phyloP scores from a whole-genome alignment of 2,113 vertebrate genomes.

The Neotoma lepida region DNA sequence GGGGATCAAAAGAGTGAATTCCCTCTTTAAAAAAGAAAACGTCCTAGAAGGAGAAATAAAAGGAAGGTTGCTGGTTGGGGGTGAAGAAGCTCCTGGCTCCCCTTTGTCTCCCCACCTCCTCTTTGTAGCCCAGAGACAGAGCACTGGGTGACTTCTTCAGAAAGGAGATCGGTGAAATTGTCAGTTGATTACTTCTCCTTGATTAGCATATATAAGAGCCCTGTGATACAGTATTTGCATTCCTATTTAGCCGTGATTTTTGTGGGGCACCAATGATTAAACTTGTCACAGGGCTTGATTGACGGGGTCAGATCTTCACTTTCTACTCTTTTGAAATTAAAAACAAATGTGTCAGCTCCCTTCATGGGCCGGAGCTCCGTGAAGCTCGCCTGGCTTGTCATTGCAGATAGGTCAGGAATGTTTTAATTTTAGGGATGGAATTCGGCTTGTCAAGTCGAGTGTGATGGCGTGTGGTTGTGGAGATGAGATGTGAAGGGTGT shows the following conservation, averaged over 20 bases:
- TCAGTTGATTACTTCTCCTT: constrained; percentile 99
- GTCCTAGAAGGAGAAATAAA: constrained; percentile 85
- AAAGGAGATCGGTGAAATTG: constrained; percentile 95
- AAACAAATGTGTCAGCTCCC: constrained; percentile 95
- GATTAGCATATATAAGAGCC: constrained; percentile 99
- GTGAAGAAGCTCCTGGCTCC: constrained; percentile 75
- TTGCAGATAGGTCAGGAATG: constrained; percentile 96
- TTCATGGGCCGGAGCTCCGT: constrained; percentile 90
- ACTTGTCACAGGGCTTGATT: constrained; percentile 98
- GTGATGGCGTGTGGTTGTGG: constrained; percentile 94
- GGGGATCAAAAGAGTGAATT: constrained; percentile 86
- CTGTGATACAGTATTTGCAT: constrained; percentile 99
- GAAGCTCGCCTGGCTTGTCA: constrained; percentile 93
- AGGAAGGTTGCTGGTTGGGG: constrained; percentile 69
- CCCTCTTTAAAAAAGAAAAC: constrained; percentile 83
- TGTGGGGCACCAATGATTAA: constrained; percentile 99
- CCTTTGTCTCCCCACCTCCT: constrained; percentile 86
- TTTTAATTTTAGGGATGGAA: constrained; percentile 99
- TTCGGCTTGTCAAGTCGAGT: constrained; percentile 95
- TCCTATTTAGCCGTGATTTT: constrained; percentile 99
- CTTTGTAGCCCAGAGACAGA: constrained; percentile 88
- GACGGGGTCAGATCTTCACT: constrained; percentile 99
- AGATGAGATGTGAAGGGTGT: constrained; percentile 98
- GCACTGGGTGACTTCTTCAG: constrained; percentile 94
- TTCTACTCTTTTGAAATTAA: constrained; percentile 95